A percentile compares a stretch with the other conserved stretches of the same genome.
Evolutionary conservation across 2,113 vertebrate genomes (phyloP).

Genomic region (Scomber japonicus): DNA sequence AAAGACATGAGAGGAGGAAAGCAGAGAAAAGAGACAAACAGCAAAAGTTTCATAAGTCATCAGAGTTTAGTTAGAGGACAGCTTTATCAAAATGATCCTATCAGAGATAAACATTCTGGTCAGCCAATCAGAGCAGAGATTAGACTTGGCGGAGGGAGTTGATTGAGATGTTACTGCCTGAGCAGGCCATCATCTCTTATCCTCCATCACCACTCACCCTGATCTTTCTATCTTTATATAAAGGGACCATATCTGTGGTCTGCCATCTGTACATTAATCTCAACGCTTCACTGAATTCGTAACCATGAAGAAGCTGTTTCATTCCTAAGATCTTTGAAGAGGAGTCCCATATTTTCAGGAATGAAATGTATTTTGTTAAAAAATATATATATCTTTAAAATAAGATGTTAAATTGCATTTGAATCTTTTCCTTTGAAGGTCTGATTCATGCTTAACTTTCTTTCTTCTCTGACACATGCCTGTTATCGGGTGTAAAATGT

Average conservation of each 20-base stretch:
- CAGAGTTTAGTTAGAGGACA: slow-evolving; percentile 25
- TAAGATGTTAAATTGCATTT: slow-evolving; percentile 29
- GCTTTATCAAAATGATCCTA: slow-evolving; percentile 42
- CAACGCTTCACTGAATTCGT: slow-evolving; percentile 28
- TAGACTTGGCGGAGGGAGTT: slow-evolving; percentile 34
- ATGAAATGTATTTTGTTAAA: slow-evolving; percentile 22
- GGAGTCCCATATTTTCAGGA: background rate
- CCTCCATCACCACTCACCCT: slow-evolving; percentile 36
- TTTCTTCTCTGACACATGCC: background rate
- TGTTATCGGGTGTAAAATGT: slow-evolving; percentile 20
- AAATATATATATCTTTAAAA: background rate
- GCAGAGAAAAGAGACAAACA: background rate
- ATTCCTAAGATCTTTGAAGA: slow-evolving; percentile 28
- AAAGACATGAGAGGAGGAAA: background rate
- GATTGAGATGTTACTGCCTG: slow-evolving; percentile 43
- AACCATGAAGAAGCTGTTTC: slow-evolving; percentile 35
- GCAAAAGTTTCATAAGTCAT: slow-evolving; percentile 38
- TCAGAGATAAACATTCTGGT: slow-evolving; percentile 49
- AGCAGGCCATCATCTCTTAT: slow-evolving; percentile 50
- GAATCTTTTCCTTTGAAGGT: slow-evolving; percentile 31
- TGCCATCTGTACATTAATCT: slow-evolving; percentile 39
- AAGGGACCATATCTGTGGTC: slow-evolving; percentile 38
- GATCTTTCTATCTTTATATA: slow-evolving; percentile 51
- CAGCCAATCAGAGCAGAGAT: slow-evolving; percentile 58
- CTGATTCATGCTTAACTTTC: background rate